These are phyloP conservation scores for Planiliza haematocheilus DNA, from an alignment of 2,113 vertebrate species.

Conservation along the genomic window DNA sequence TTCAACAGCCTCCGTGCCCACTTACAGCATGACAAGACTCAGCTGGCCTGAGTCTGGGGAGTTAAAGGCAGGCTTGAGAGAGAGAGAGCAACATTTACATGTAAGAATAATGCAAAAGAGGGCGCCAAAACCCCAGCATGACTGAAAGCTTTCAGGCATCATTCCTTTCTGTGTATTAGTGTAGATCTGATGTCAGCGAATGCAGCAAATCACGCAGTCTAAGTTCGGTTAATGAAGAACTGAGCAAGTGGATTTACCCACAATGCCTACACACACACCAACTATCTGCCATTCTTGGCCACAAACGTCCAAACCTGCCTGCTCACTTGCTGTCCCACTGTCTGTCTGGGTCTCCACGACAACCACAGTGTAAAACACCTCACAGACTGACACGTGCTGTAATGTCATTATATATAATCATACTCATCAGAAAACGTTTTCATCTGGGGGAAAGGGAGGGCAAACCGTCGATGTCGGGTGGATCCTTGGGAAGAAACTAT, in stretches of 20 bases:
- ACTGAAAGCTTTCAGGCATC: conserved; percentile 7
- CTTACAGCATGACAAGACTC: conserved; percentile 15
- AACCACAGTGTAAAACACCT: conserved; percentile 55
- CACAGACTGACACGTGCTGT: conserved; percentile 73
- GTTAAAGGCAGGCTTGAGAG: conserved; percentile 54
- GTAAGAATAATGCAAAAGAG: conserved; percentile 67
- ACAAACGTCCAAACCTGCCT: not conserved
- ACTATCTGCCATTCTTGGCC: too few relatives aligned
- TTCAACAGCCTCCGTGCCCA: conserved; percentile 23
- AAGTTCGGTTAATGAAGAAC: conserved; percentile 31
- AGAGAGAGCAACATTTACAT: conserved; percentile 55
- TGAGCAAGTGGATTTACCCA: conserved; percentile 1
- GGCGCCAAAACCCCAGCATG: conserved; percentile 31
- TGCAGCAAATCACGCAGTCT: conserved; percentile 22
- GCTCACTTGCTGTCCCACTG: conserved; percentile 24
- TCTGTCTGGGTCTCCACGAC: conserved; percentile 66
- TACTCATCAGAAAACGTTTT: conserved; percentile 61
- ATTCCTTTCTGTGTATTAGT: conserved; percentile 14
- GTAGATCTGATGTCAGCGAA: conserved; percentile 19
- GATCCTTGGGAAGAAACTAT: not conserved
- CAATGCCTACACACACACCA: not conserved
- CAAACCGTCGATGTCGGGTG: conserved; percentile 29
- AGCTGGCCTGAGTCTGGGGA: conserved; percentile 32
- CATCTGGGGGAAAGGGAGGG: conserved; percentile 34
- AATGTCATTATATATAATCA: conserved; percentile 62